Evolutionary conservation across 2,113 vertebrate species (phyloP), one percentile per base, ranked within the genome.

Genomic region (Petromus typicus): DNA sequence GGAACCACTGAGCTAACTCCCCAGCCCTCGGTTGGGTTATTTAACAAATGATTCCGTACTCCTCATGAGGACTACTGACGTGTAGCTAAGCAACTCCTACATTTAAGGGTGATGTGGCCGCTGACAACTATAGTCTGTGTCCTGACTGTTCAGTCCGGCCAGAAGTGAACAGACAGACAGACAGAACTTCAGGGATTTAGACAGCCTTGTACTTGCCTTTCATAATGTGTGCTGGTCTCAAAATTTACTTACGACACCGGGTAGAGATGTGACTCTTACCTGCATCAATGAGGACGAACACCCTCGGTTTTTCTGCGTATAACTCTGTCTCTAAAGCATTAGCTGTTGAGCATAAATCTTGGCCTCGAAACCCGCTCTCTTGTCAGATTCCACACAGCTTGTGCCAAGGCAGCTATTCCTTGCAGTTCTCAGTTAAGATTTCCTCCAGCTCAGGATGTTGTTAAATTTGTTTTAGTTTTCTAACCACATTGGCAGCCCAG

Each of bases 41-140:
- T 97, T 96, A 96, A 97, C 94, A 97, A 95, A 96, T 95, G 78
- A 95, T 84, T 97, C 91, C 86, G 83, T 64, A 81, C 94, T 89
- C 91, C 80, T 90, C 73, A 81, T 96, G 90, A 97, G 84, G 64
- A 93, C 89, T 96, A 86, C 75, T 96, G 95, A 97, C 92, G 67
- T 86, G 86, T 48, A 85, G 91, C 91, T 81, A 90, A 90, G 91
- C 95, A 95, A 18, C 66, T 93, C 71, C 91, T 93, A 88, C 69
- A 80, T 64, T 88, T 63, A 95, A 69, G 71, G 87, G 66, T 0
- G 1, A 79, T 27, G 59, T 80, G 86, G 59, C 81, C 90, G 76
- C 56, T 75, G 78, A 66, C 69, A 88, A 92, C 85, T 78, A 40
- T 2, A 20, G 51, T 51, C n/a, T 83, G 34, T 17, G 4, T 80